Percentiles rank a stretch among this genome's conserved stretches.
Evolutionary conservation across 2,797 vertebrate genomes (phyloP).

Genomic region (Arrhamphus sclerolepis): DNA sequence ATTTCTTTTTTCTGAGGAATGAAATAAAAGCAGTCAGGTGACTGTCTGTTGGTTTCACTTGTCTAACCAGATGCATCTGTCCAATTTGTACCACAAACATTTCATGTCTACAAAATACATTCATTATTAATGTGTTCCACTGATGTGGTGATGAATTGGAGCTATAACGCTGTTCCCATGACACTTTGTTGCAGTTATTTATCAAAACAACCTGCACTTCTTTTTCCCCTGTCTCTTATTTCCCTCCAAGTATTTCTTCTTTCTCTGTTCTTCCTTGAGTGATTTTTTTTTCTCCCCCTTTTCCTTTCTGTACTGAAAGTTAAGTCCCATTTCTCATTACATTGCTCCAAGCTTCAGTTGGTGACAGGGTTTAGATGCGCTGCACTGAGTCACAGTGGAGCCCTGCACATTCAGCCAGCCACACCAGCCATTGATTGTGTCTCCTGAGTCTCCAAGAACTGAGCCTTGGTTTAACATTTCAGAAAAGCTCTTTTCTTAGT

Average conservation of each 20-base stretch:
- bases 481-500: slow-evolving; percentile 21
- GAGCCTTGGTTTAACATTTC: slow-evolving; percentile 43
- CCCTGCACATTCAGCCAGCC: slow-evolving; percentile 44
- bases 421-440: slow-evolving; percentile 50
- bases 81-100: slow-evolving; percentile 26
- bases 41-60: slow-evolving; percentile 15
- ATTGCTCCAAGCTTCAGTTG: slow-evolving; percentile 34
- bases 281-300: slow-evolving; percentile 8
- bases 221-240: neutral
- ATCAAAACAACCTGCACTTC: slow-evolving; percentile 55
- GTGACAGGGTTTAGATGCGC: slow-evolving; percentile 39
- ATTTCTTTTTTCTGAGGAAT: slow-evolving; percentile 20
- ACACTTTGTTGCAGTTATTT: slow-evolving; percentile 51
- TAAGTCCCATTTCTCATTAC: slow-evolving; percentile 58
- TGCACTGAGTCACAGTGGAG: slow-evolving; percentile 46
- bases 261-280: slow-evolving; percentile 19
- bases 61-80: slow-evolving; percentile 38
- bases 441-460: slow-evolving; percentile 31
- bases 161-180: slow-evolving; percentile 31
- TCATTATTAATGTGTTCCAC: slow-evolving; percentile 61
- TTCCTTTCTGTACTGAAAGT: slow-evolving; percentile 25
- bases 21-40: slow-evolving; percentile 2
- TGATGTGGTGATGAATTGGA: slow-evolving; percentile 58
- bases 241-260: slow-evolving; percentile 14
- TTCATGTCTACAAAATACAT: slow-evolving; percentile 24